These are phyloP conservation scores for Lacerta viridis DNA, from an alignment of 2,797 vertebrate species.

Conservation along the genomic window DNA sequence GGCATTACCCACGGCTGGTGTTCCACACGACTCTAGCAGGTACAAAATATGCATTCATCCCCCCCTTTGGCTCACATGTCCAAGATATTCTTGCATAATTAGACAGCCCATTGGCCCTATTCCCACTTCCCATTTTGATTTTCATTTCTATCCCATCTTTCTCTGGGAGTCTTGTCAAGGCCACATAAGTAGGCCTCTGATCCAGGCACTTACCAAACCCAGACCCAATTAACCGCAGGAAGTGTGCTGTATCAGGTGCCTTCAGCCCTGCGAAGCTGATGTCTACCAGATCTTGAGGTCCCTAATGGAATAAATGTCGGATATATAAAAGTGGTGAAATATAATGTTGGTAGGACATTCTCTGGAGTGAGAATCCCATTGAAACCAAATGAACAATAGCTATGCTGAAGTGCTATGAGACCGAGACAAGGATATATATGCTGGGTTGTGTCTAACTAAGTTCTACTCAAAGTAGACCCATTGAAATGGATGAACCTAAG, in stretches of 20 bases:
- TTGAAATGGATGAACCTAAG: too few species aligned
- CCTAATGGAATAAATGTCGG: not conserved
- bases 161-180: not conserved
- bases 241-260: not conserved
- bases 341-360: not conserved
- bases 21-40: slow-evolving; percentile 85
- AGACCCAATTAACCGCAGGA: not conserved
- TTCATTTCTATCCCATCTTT: not conserved
- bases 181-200: not conserved
- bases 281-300: not conserved
- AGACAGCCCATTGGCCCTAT: fast-evolving
- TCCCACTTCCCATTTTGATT: not conserved
- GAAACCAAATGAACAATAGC: not conserved
- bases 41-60: slow-evolving; percentile 47
- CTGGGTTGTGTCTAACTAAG: too few species aligned
- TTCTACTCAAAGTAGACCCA: too few species aligned
- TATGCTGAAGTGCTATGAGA: too few species aligned
- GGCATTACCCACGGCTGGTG: slow-evolving; percentile 82
- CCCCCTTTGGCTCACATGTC: not conserved
- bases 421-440: not conserved
- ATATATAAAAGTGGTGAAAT: not conserved
- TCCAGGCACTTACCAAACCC: not conserved
- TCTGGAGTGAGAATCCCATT: not conserved
- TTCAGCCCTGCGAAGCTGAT: not conserved
- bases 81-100: not conserved